phyloP scores from a whole-genome alignment of 2,113 vertebrate genomes.

The Rhea americana region DNA sequence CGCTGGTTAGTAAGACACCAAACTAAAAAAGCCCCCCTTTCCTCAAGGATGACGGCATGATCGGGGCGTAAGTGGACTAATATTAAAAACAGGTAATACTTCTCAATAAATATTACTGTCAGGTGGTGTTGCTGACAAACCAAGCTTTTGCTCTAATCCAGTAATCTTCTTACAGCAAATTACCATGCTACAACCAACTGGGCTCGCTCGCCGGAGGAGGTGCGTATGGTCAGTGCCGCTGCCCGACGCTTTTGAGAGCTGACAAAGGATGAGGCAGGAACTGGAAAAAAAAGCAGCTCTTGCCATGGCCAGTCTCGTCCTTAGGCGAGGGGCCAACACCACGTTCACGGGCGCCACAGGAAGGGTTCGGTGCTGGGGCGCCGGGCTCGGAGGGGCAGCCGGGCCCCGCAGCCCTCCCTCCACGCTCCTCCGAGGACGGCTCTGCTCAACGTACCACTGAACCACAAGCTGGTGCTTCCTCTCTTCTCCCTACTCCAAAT shows the following conservation, averaged over 20 bases:
- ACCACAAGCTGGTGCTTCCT: rapidly evolving
- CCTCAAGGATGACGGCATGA: not conserved
- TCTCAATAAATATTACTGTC: conserved; percentile 36
- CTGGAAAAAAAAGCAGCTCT: not conserved
- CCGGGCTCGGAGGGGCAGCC: not conserved
- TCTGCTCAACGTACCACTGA: not conserved
- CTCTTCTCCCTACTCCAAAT: not conserved
- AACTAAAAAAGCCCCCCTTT: not conserved
- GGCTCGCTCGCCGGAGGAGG: not conserved
- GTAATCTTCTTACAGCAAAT: conserved; percentile 72
- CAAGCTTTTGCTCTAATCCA: conserved; percentile 67
- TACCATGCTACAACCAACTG: conserved; percentile 37
- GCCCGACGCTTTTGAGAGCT: not conserved
- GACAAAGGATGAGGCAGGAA: not conserved
- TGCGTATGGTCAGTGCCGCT: not conserved
- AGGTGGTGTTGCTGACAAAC: conserved; percentile 63
- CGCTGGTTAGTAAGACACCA: rapidly evolving
- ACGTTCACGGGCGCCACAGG: not conserved
- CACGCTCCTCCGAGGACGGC: rapidly evolving
- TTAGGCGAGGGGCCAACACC: rapidly evolving
- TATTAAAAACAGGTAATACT: conserved; percentile 56
- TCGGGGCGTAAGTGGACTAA: not conserved
- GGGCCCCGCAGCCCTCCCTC: not conserved
- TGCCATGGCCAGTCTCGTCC: not conserved
- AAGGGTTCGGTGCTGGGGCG: not conserved